Percentiles rank a stretch among this genome's conserved stretches.
These are phyloP conservation scores for Chymomyza fuscimana DNA, from an alignment of 2,888 invertebrate species.

Conservation along the genomic window DNA sequence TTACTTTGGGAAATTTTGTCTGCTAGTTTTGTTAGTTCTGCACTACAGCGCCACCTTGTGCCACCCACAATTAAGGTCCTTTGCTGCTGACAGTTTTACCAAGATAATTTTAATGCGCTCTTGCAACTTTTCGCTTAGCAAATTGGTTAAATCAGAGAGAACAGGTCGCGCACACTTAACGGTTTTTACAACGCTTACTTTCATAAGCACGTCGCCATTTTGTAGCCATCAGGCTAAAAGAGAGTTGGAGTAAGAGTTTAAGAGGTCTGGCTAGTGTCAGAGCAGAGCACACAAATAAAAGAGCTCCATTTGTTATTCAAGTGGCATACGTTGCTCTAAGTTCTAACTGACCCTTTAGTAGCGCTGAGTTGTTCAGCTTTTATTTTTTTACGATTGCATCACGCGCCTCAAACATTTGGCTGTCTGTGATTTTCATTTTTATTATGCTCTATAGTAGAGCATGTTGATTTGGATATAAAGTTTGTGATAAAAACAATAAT, in stretches of 20 bases:
- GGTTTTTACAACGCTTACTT: conserved; percentile 49
- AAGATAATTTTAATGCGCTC: conserved; percentile 12
- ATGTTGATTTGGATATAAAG: neutral
- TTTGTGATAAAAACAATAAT: neutral
- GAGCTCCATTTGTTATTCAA: conserved; percentile 73
- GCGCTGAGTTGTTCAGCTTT: conserved; percentile 29
- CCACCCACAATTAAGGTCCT: neutral
- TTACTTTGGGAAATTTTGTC: neutral
- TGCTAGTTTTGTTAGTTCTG: neutral
- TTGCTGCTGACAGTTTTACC: neutral
- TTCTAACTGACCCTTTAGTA: conserved; percentile 55
- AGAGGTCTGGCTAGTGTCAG: no score
- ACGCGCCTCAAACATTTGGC: conserved; percentile 66
- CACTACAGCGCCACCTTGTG: neutral
- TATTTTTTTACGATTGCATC: conserved; percentile 58
- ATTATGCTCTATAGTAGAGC: conserved; percentile 5
- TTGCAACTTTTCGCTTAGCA: conserved; percentile 18
- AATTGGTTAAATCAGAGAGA: conserved; percentile 67
- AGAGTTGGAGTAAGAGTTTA: conserved; percentile 27
- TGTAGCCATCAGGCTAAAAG: conserved; percentile 57
- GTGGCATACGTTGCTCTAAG: conserved; percentile 75
- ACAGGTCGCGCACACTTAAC: conserved; percentile 65
- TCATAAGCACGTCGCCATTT: conserved; percentile 64
- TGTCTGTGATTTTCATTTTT: conserved; percentile 63
- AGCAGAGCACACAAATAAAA: conserved; percentile 62